A percentile compares a stretch with the other conserved stretches of the same genome.
Conservation (phyloP, 2,113 vertebrate genomes). For the Xiphophorus couchianus region DNA sequence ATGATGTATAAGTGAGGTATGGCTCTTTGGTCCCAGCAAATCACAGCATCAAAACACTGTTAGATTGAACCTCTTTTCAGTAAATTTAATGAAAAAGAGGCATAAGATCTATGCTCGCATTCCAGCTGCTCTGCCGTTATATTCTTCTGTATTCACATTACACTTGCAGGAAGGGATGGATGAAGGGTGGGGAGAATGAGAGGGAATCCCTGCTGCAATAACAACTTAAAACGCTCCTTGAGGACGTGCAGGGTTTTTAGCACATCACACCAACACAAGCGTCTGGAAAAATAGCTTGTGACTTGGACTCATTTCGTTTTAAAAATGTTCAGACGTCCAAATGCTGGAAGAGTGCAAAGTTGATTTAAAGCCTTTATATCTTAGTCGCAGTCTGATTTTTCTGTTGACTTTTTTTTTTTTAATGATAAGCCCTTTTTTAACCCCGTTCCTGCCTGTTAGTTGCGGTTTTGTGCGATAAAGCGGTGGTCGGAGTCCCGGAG, state of each 20-base stretch:
- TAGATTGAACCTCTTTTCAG: background rate
- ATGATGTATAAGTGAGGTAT: background rate
- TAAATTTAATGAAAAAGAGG: slow-evolving; percentile 16
- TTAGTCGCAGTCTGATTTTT: background rate
- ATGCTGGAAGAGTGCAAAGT: slow-evolving; percentile 17
- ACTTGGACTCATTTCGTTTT: background rate
- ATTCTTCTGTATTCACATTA: slow-evolving; percentile 27
- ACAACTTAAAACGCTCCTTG: slow-evolving; percentile 60
- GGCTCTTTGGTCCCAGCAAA: background rate
- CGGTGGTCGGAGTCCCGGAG: background rate
- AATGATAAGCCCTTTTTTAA: background rate
- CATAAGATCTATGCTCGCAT: slow-evolving; percentile 17
- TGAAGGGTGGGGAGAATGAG: slow-evolving; percentile 25
- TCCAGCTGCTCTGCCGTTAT: slow-evolving; percentile 21
- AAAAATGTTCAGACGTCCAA: background rate
- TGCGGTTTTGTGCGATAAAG: background rate
- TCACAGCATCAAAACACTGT: background rate
- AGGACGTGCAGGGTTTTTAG: slow-evolving; percentile 41
- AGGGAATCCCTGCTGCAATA: slow-evolving; percentile 76
- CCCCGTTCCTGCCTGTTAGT: background rate
- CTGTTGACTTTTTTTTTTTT: background rate
- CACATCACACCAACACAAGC: slow-evolving; percentile 19
- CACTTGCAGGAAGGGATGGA: slow-evolving; percentile 26
- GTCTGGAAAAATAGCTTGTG: background rate
- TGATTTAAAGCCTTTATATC: background rate